Evolutionary conservation across 2,113 vertebrate genomes (phyloP).

Genomic region (Hyaena hyaena): DNA sequence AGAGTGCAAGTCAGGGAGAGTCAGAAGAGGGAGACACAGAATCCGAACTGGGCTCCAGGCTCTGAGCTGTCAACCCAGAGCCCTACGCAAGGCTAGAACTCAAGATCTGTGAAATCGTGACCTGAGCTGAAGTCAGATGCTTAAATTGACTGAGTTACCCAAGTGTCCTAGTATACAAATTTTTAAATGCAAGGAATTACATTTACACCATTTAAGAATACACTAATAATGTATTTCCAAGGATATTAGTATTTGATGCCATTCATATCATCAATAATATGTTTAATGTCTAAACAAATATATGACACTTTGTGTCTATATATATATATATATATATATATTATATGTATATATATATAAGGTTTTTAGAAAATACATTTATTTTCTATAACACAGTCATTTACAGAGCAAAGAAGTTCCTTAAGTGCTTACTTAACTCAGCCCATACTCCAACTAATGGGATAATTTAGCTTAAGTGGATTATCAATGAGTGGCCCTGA

Average conservation of each 20-base stretch:
- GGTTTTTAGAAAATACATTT: neutral
- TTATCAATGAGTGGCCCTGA: neutral
- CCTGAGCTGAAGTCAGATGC: too few relatives aligned
- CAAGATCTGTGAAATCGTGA: too few relatives aligned
- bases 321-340: too few relatives aligned
- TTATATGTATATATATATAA: too few relatives aligned
- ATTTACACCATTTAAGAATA: neutral
- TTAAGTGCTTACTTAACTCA: neutral
- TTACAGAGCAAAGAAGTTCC: neutral
- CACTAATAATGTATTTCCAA: neutral
- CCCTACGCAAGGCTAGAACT: too few relatives aligned
- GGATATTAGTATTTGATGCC: neutral
- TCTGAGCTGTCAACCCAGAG: too few relatives aligned
- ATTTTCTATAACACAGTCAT: neutral
- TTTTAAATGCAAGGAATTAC: neutral
- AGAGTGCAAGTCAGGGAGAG: too few relatives aligned
- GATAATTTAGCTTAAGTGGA: neutral
- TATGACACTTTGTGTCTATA: neutral
- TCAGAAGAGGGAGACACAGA: too few relatives aligned
- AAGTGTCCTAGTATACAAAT: too few relatives aligned
- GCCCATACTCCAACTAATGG: neutral
- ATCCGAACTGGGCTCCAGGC: too few relatives aligned
- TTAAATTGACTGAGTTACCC: too few relatives aligned
- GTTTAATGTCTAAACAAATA: neutral
- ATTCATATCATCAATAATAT: neutral